phyloP scores from a whole-genome alignment of 2,797 vertebrate genomes.

The Chrosomus eos region DNA sequence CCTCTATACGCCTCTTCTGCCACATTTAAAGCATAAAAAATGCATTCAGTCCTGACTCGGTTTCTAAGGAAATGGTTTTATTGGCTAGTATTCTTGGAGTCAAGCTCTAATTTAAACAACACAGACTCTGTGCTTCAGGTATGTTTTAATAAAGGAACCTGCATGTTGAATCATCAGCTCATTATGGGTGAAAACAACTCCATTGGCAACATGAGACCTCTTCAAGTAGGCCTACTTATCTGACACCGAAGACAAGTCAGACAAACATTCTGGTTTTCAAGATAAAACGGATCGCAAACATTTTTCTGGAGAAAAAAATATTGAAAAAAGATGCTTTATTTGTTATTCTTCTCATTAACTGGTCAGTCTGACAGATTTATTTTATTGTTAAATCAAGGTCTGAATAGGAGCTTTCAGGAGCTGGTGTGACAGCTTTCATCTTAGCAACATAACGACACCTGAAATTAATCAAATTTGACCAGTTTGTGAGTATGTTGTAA shows the following conservation, averaged over 20 bases:
- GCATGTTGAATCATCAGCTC: constrained; percentile 1
- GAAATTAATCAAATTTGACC: not conserved
- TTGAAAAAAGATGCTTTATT: not conserved
- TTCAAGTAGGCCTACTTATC: constrained; percentile 1
- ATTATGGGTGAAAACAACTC: constrained; percentile 26
- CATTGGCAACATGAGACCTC: not conserved
- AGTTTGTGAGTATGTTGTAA: not conserved
- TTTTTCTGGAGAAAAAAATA: not conserved
- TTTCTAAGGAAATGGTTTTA: constrained; percentile 41
- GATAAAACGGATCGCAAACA: not conserved
- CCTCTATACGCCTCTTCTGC: not conserved
- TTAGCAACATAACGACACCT: not conserved
- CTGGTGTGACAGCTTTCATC: not conserved
- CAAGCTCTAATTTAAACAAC: constrained; percentile 29
- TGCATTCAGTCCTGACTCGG: not conserved
- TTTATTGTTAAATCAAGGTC: not conserved
- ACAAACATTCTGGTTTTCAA: not conserved
- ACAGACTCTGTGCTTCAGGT: constrained; percentile 10
- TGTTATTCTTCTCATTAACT: not conserved
- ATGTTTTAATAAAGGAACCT: constrained; percentile 15
- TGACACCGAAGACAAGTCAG: not conserved
- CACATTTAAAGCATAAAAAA: constrained; percentile 18
- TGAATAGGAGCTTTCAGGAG: not conserved
- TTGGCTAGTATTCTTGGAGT: not conserved
- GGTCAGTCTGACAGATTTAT: not conserved